Percentiles rank a stretch among this genome's conserved stretches.
Conservation (phyloP, 2,113 vertebrate genomes). For the Isurus oxyrinchus region DNA sequence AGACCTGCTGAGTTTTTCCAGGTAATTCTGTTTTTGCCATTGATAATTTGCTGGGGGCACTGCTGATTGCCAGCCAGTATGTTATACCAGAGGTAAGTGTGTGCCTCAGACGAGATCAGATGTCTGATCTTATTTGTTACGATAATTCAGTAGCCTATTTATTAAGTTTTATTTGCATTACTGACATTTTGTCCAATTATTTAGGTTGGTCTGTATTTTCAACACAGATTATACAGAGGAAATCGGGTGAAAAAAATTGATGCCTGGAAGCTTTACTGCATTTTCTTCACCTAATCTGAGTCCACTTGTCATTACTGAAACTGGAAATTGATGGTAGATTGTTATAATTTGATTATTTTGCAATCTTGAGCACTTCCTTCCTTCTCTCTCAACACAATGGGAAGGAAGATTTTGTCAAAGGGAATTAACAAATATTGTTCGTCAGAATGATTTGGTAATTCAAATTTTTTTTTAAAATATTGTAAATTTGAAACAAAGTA, state of each 20-base stretch:
- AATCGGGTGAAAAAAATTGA: slow-evolving; percentile 91
- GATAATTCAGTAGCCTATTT: background rate
- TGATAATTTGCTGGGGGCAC: slow-evolving; percentile 84
- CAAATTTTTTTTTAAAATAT: background rate
- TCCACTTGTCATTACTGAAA: slow-evolving; percentile 79
- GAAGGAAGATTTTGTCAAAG: background rate
- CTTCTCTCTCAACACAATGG: background rate
- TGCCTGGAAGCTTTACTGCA: slow-evolving; percentile 75
- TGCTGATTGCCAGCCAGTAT: slow-evolving; percentile 85
- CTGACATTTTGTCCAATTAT: slow-evolving; percentile 39
- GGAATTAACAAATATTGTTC: background rate
- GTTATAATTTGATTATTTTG: background rate
- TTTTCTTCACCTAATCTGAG: slow-evolving; percentile 87
- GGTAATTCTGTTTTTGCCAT: no score
- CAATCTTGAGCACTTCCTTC: background rate
- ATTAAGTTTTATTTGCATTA: background rate
- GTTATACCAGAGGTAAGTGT: slow-evolving; percentile 83
- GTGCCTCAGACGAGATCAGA: slow-evolving; percentile 15
- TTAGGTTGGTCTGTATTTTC: slow-evolving; percentile 92
- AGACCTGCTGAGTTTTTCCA: no score
- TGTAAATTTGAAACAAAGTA: background rate
- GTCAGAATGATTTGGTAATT: background rate
- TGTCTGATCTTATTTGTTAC: background rate
- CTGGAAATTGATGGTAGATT: slow-evolving; percentile 77
- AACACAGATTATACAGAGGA: slow-evolving; percentile 89